Evolutionary conservation across 2,888 invertebrate genomes (phyloP).

Genomic region (Heteromurus nitidus): DNA sequence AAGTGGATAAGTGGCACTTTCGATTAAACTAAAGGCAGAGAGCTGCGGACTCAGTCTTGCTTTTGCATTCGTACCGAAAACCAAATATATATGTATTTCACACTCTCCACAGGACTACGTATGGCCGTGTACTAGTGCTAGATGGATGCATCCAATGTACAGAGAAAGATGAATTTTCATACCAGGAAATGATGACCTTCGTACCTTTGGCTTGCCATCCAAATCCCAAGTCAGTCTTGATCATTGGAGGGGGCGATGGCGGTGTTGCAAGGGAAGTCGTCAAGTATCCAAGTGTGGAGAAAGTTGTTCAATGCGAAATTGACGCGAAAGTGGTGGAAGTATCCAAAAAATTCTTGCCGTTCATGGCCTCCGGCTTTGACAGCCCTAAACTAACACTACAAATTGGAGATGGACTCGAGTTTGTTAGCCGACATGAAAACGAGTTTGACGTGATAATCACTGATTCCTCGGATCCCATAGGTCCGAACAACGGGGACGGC

Average conservation of each 20-base stretch:
- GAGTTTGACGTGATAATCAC: constrained; percentile 98
- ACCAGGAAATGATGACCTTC: constrained; percentile 99
- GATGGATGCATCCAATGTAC: constrained; percentile 99
- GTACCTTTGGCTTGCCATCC: constrained; percentile 93
- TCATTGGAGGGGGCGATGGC: constrained; percentile 97
- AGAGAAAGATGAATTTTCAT: constrained; percentile 95
- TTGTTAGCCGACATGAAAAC: constrained; percentile 88
- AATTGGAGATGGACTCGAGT: constrained; percentile 96
- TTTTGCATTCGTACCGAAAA: too few relatives aligned
- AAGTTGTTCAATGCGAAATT: constrained; percentile 95
- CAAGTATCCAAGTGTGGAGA: constrained; percentile 92
- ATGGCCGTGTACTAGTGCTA: constrained; percentile 91
- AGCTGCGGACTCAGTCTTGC: too few relatives aligned
- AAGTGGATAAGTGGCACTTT: too few relatives aligned
- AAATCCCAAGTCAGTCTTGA: constrained; percentile 86
- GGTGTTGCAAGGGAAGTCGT: constrained; percentile 96
- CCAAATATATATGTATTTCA: too few relatives aligned
- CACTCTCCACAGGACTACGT: constrained; percentile 82
- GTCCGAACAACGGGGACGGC: too few relatives aligned
- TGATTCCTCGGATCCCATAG: constrained; percentile 98
- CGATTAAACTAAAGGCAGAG: too few relatives aligned
- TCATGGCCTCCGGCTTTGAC: constrained; percentile 91
- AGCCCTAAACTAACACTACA: constrained; percentile 88
- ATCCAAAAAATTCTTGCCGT: constrained; percentile 91
- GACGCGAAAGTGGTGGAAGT: constrained; percentile 93